Evolutionary conservation across 2,113 vertebrate genomes (phyloP), one percentile per base, ranked within the genome.

Genomic region (Nansenia antarctica): DNA sequence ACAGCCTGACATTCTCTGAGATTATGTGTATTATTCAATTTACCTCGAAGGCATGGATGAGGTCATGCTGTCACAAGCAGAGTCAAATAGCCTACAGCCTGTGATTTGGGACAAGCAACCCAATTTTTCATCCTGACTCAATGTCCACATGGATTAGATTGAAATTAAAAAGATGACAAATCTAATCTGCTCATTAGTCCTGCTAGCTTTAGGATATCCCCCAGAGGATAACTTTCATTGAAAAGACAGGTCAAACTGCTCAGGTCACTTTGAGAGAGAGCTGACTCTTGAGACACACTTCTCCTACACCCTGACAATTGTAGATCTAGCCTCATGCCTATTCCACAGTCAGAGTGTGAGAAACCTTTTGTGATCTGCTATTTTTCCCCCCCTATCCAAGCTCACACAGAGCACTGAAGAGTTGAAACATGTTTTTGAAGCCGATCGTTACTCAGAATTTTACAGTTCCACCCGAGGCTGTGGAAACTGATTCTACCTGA

Each of bases 371-470:
- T 59, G 53, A 1, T 69, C 60, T 85, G 75, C 8, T n/a, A n/a
- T n/a, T n/a, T n/a, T n/a, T n/a, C n/a, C n/a, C n/a, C n/a, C n/a
- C 8, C 35, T 22, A 15, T 9, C 35, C 26, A 39, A 39, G 37
- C 27, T 60, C 20, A 9, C 53, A 18, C 12, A 42, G 12, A 58
- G 14, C 53, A 18, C 11, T 34, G n/a, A 57, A 63, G 67, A 69
- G 83, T 90, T 75, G 42, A 84, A 83, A 81, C 87, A 88, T 77
- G 84, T 90, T 88, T 83, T 42, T 71, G 47, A 70, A 62, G 11
- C 27, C 26, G 62, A 72, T 73, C 49, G 26, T 54, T 71, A 59
- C 76, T 78, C 53, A 45, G 31, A 74, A 80, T 69, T 58, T 85
- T 80, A 78, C 70, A 69, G 78, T 84, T 83, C 30, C 70, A 82